Evolutionary conservation across 2,797 vertebrate species (phyloP), one percentile per base, ranked within the genome.

Genomic region (Ibycter americanus): DNA sequence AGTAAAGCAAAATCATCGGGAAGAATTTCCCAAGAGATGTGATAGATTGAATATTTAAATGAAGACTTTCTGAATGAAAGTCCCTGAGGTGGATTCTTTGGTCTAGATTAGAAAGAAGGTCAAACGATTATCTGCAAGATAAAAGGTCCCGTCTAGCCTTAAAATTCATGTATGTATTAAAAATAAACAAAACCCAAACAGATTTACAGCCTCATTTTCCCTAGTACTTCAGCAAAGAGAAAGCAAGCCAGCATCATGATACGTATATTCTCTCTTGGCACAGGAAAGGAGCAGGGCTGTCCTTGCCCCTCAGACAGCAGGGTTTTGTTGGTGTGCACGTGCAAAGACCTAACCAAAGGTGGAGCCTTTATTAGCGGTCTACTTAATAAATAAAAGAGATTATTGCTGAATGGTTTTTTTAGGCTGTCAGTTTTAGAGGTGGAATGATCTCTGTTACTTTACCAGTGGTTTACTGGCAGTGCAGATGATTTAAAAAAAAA

Each of bases 31-130:
- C 55, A n/a, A 55, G 77, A 63, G 47, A 52, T 77, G 38, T 47
- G 46, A 68, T 82, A 56, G 68, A 74, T 40, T 66, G 73, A 94
- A 77, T 90, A 94, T 89, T 96, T 76, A 94, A 96, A 82, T 56
- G 44, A 90, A 67, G 32, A 26, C 55, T 89, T 88, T 70, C 51
- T 82, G 70, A 91, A 58, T 40, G n/a, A 66, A 72, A 73, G 58
- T 89, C 74, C 63, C 93, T 63, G 59, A 83, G 40, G 71, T 55
- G 12, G 59, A 66, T 89, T 80, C 67, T 68, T 92, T 66, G 31
- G 27, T 90, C 44, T 91, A 78, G 79, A 77, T 77, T 73, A 93
- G 42, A 92, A 34, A 66, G 67, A 80, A 89, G 87, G 79, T 89
- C 68, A 94, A 83, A 87, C 42, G 42, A 71, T 90, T 95, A 78